Conservation (phyloP, 1,140 invertebrate genomes). For the Drosophila tani region DNA sequence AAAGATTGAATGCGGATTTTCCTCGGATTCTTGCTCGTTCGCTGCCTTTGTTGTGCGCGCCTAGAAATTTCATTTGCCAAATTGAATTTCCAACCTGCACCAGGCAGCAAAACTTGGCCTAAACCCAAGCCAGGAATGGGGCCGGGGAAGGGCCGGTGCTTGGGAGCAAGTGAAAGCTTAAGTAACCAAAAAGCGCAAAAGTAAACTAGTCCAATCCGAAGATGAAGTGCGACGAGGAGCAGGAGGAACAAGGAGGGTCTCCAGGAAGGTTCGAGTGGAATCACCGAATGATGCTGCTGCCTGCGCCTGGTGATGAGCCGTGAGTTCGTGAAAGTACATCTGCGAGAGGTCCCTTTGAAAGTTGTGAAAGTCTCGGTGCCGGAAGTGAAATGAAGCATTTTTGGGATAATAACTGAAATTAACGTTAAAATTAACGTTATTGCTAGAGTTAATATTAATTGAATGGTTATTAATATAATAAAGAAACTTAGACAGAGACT, state of each 20-base stretch:
- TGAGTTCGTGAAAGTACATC: slow-evolving; percentile 18
- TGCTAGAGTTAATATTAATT: too few relatives aligned
- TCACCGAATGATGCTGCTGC: neutral
- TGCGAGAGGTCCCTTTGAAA: neutral
- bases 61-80: slow-evolving; percentile 74
- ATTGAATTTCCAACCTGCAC: slow-evolving; percentile 74
- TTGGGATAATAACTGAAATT: neutral
- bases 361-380: neutral
- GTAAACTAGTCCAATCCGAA: slow-evolving; percentile 59
- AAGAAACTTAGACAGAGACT: too few relatives aligned
- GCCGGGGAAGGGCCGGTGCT: neutral
- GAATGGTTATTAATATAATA: too few relatives aligned
- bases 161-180: slow-evolving; percentile 49
- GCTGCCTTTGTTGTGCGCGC: slow-evolving; percentile 40
- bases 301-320: slow-evolving; percentile 15
- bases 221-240: slow-evolving; percentile 3
- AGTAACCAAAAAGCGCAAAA: slow-evolving; percentile 54
- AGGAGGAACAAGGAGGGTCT: neutral
- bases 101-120: slow-evolving; percentile 59
- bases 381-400: neutral
- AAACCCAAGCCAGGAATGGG: slow-evolving; percentile 46
- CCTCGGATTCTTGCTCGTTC: slow-evolving; percentile 13
- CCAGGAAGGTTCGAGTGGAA: slow-evolving; percentile 3
- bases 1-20: slow-evolving; percentile 38
- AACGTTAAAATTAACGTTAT: neutral